Percentiles rank a stretch among this genome's conserved stretches.
These are phyloP conservation scores for Scaptomyza flava DNA, from an alignment of 2,888 invertebrate genomes.

Conservation along the genomic window DNA sequence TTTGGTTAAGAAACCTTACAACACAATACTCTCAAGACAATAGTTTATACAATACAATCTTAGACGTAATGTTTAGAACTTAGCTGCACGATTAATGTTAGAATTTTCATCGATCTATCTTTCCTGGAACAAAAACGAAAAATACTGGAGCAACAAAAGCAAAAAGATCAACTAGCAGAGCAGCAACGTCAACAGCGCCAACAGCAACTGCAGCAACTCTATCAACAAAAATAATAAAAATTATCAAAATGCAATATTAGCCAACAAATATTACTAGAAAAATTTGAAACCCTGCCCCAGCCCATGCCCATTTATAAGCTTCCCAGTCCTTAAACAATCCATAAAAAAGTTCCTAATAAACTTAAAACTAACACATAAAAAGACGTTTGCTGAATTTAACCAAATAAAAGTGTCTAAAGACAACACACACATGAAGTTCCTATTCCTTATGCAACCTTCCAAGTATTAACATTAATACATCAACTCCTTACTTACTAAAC, in stretches of 20 bases:
- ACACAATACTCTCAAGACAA: slow-evolving; percentile 49
- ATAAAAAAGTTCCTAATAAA: slow-evolving; percentile 39
- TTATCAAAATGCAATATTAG: slow-evolving; percentile 45
- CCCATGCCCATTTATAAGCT: slow-evolving; percentile 42
- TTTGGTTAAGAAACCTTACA: slow-evolving; percentile 43
- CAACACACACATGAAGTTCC: slow-evolving; percentile 58
- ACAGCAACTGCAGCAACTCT: slow-evolving; percentile 84
- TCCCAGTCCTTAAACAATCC: slow-evolving; percentile 18
- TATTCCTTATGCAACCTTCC: slow-evolving; percentile 28
- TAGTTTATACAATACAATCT: slow-evolving; percentile 22
- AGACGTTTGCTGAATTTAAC: slow-evolving; percentile 66
- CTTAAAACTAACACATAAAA: slow-evolving; percentile 50
- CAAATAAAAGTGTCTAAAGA: slow-evolving; percentile 53
- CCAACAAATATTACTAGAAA: slow-evolving; percentile 47
- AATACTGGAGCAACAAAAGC: slow-evolving; percentile 87
- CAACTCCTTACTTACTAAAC: slow-evolving; percentile 25
- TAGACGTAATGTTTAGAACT: slow-evolving; percentile 74
- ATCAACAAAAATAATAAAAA: slow-evolving; percentile 78
- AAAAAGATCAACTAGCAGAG: slow-evolving; percentile 83
- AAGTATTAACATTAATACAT: slow-evolving; percentile 28
- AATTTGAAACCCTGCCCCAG: slow-evolving; percentile 28
- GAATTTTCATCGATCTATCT: slow-evolving; percentile 93
- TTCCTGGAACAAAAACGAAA: slow-evolving; percentile 90
- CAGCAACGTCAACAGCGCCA: slow-evolving; percentile 82
- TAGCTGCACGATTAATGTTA: slow-evolving; percentile 85